Evolutionary conservation across 1,140 invertebrate species (phyloP), one percentile per base, ranked within the genome.

Genomic region (Panagrolaimus sp.): DNA sequence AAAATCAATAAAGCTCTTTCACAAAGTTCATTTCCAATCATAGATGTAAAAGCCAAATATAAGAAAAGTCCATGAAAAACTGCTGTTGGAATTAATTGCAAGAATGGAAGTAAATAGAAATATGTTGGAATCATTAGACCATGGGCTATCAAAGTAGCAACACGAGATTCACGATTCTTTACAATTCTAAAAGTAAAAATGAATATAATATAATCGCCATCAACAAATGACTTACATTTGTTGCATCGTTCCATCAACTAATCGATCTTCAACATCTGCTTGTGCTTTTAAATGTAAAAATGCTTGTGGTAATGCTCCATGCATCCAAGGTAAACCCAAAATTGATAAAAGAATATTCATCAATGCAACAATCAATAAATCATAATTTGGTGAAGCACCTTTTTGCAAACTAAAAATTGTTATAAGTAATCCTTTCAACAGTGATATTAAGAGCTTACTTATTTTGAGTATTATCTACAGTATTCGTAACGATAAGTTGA

Each of bases 351-450:
- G 72, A 7, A 76, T 77, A 72, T 86, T 86, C 45, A 86, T 76
- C 9, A 86, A 63, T 9, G 82, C 84, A 38, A 86, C 83, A 16
- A 84, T 74, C 65, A 85, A 76, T 43, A 86, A 71, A 71, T 86
- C 85, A 84, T 84, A 85, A 73, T 86, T 84, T 68, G 84, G 83
- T 1, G 85, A 83, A n/a, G 82, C 73, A 31, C 85, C 85, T 78
- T 86, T 86, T 70, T 84, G 83, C 65, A 86, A 69, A 69, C 85
- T 85, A 68, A 69, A 78, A 67, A 72, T 16, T 3, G 3, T 1
- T 7, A 70, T 4, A 9, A 20, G 0, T n/a, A 9, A 65, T 66
- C 14, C n/a, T 14, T 47, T 13, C 61, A 11, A 1, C 2, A 53
- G 0, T 25, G 7, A 47, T 63, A 5, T 7, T 5, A 68, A 11